phyloP scores from a whole-genome alignment of 2,888 invertebrate genomes.

The Drosophila phalerata region DNA sequence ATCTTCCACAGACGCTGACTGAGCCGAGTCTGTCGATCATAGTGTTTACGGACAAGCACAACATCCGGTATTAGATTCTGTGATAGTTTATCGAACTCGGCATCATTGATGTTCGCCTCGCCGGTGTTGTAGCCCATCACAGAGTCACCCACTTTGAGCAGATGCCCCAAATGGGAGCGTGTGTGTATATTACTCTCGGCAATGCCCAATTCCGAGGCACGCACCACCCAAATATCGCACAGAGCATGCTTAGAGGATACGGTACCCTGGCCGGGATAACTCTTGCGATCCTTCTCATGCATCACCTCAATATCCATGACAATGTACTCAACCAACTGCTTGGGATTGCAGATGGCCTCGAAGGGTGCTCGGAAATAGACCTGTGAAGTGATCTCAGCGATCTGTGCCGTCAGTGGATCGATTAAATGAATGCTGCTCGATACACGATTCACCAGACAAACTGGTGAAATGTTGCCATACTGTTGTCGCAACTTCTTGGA shows the following conservation, averaged over 20 bases:
- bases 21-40: conserved; percentile 90
- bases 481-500: conserved; percentile 94
- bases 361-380: conserved; percentile 96
- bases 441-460: conserved; percentile 95
- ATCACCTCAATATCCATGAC: conserved; percentile 95
- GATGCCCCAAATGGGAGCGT: conserved; percentile 96
- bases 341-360: conserved; percentile 94
- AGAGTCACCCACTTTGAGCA: conserved; percentile 96
- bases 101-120: conserved; percentile 96
- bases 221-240: conserved; percentile 97
- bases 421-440: conserved; percentile 96
- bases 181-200: conserved; percentile 93
- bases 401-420: conserved; percentile 95
- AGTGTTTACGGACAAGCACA: conserved; percentile 96
- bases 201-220: conserved; percentile 93
- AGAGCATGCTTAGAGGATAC: conserved; percentile 95
- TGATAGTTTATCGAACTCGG: conserved; percentile 93
- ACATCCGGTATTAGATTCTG: conserved; percentile 92
- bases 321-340: conserved; percentile 95
- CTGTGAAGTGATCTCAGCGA: conserved; percentile 93
- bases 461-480: conserved; percentile 93
- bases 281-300: conserved; percentile 89
- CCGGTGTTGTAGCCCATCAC: conserved; percentile 96
- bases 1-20: conserved; percentile 95
- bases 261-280: conserved; percentile 95